phyloP scores from a whole-genome alignment of 2,113 vertebrate genomes.

The Tichodroma muraria region DNA sequence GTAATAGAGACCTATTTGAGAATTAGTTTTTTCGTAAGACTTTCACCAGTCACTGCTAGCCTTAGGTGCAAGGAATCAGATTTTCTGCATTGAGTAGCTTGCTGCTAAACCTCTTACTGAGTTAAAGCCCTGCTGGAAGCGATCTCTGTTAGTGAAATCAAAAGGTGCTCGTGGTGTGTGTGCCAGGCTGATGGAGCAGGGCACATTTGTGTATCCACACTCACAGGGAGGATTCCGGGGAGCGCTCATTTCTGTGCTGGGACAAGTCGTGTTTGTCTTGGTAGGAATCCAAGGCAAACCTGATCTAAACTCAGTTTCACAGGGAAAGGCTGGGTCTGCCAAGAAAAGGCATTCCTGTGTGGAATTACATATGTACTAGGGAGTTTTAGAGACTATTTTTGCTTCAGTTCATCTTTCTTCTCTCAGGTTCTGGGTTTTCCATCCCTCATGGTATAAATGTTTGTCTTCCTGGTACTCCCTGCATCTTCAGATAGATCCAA shows the following conservation, averaged over 20 bases:
- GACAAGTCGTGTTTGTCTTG: background rate
- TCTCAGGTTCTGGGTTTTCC: background rate
- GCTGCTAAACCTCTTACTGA: background rate
- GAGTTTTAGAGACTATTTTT: background rate
- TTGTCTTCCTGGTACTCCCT: background rate
- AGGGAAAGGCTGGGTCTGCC: background rate
- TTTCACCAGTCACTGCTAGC: background rate
- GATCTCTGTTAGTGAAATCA: background rate
- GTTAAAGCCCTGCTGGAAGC: background rate
- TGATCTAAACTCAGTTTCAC: background rate
- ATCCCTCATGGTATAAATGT: fast-evolving
- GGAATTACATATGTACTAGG: fast-evolving
- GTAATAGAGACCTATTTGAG: background rate
- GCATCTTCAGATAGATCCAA: background rate
- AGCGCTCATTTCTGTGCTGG: background rate
- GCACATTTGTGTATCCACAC: fast-evolving
- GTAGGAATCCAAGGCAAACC: background rate
- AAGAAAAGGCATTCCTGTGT: background rate
- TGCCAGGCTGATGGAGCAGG: background rate
- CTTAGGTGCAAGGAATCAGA: background rate
- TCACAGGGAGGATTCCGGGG: fast-evolving
- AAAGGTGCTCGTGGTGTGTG: fast-evolving
- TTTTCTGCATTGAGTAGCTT: background rate
- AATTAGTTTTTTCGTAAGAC: background rate
- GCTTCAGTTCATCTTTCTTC: background rate